Evolutionary conservation across 2,113 vertebrate genomes (phyloP).

Genomic region (Chamaea fasciata): DNA sequence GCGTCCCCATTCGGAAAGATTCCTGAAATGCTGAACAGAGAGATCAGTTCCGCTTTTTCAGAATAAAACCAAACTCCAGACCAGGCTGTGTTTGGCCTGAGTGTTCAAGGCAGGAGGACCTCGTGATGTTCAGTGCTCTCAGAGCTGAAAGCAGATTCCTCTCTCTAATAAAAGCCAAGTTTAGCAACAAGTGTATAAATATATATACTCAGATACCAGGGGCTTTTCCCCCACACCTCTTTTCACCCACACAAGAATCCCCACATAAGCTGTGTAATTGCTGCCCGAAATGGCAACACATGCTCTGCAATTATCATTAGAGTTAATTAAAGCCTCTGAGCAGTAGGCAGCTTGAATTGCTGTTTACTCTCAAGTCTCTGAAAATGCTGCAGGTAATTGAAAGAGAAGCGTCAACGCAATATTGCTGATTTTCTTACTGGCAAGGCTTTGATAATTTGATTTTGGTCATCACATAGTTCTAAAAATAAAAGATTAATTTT

Average conservation of each 20-base stretch:
- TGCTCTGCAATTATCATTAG: conserved; percentile 66
- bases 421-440: not conserved
- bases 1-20: not conserved
- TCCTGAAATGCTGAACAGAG: not conserved
- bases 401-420: not conserved
- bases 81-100: not conserved
- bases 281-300: conserved; percentile 47
- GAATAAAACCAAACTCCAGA: not conserved
- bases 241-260: not conserved
- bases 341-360: conserved; percentile 18
- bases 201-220: not conserved
- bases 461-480: not conserved
- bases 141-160: not conserved
- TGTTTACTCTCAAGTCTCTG: conserved; percentile 20
- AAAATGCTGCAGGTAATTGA: conserved; percentile 15
- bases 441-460: not conserved
- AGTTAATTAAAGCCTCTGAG: conserved; percentile 47
- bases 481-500: not conserved
- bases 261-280: not conserved
- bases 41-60: not conserved
- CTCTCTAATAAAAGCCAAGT: not conserved
- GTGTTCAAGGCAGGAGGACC: not conserved
- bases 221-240: not conserved
- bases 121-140: not conserved
- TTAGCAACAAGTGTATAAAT: not conserved